A percentile compares a stretch with the other conserved stretches of the same genome.
Evolutionary conservation across 2,888 invertebrate species (phyloP).

Genomic region (Synergus gifuensis): DNA sequence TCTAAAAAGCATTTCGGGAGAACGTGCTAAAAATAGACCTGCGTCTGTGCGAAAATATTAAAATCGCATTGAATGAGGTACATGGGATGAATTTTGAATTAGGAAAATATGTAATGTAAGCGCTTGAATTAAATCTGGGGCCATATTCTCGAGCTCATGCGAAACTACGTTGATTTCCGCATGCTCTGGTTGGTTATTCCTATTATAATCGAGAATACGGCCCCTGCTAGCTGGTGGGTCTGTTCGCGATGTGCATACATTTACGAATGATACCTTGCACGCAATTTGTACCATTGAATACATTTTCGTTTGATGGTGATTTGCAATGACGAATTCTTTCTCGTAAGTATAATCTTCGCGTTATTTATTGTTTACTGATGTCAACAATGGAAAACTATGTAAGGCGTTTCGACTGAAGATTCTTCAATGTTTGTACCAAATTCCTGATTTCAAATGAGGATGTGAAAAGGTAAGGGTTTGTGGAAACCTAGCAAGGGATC

Average conservation of each 20-base stretch:
- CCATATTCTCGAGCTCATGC: too few relatives aligned
- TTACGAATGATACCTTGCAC: constrained; percentile 4
- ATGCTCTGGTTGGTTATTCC: too few relatives aligned
- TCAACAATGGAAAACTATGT: constrained; percentile 56
- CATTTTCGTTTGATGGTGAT: constrained; percentile 45
- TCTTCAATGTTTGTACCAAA: constrained; percentile 66
- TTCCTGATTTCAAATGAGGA: constrained; percentile 65
- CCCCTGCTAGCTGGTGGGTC: background rate
- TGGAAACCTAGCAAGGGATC: constrained; percentile 52
- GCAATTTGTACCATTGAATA: constrained; percentile 41
- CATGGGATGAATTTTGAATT: background rate
- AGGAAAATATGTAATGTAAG: background rate
- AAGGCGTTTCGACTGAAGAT: constrained; percentile 64
- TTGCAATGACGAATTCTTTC: constrained; percentile 48
- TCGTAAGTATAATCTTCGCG: constrained; percentile 65
- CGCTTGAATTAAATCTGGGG: background rate
- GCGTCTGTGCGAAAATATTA: background rate
- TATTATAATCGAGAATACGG: too few relatives aligned
- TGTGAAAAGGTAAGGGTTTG: constrained; percentile 68
- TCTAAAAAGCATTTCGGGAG: background rate
- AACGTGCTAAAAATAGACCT: background rate
- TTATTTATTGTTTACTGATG: constrained; percentile 63
- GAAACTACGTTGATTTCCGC: too few relatives aligned
- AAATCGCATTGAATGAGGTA: background rate
- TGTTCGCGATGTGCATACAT: constrained; percentile 7